Percentiles rank a stretch among this genome's conserved stretches.
Evolutionary conservation across 2,113 vertebrate species (phyloP).

Genomic region (Poeciliopsis occidentalis): DNA sequence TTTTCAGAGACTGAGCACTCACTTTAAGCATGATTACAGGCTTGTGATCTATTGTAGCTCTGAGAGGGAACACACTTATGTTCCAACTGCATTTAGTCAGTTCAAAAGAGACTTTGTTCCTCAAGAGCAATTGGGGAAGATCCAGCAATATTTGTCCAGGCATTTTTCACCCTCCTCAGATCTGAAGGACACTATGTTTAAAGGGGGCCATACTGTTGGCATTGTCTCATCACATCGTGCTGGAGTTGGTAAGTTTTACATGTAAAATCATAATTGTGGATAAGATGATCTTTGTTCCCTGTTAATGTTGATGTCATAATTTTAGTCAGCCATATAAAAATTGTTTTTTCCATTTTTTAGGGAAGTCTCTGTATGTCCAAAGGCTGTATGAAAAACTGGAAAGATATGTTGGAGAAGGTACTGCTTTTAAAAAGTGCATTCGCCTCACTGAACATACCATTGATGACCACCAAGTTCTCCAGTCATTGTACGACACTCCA

Average conservation of each 20-base stretch:
- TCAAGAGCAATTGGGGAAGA: conserved; percentile 65
- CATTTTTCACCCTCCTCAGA: conserved; percentile 75
- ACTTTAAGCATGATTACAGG: conserved; percentile 70
- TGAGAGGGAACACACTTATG: conserved; percentile 87
- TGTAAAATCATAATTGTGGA: background rate
- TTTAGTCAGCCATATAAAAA: background rate
- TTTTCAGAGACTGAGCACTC: conserved; percentile 76
- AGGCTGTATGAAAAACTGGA: conserved; percentile 83
- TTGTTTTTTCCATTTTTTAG: conserved; percentile 62
- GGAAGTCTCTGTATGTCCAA: conserved; percentile 92
- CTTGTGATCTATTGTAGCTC: conserved; percentile 88
- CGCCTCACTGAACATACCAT: conserved; percentile 85
- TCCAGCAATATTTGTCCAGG: conserved; percentile 83
- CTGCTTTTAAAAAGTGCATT: conserved; percentile 79
- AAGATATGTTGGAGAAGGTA: conserved; percentile 42
- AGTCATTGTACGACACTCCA: conserved; percentile 74
- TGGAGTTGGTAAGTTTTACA: conserved; percentile 86
- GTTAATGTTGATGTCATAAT: background rate
- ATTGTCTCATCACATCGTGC: conserved; percentile 88
- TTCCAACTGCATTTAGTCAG: conserved; percentile 91
- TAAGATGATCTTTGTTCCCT: conserved; percentile 39
- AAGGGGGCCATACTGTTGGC: conserved; percentile 78
- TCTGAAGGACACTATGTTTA: conserved; percentile 77
- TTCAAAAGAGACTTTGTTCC: conserved; percentile 83
- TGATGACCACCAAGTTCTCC: conserved; percentile 86